phyloP scores from a whole-genome alignment of 2,888 invertebrate genomes.

The Aricia artaxerxes region DNA sequence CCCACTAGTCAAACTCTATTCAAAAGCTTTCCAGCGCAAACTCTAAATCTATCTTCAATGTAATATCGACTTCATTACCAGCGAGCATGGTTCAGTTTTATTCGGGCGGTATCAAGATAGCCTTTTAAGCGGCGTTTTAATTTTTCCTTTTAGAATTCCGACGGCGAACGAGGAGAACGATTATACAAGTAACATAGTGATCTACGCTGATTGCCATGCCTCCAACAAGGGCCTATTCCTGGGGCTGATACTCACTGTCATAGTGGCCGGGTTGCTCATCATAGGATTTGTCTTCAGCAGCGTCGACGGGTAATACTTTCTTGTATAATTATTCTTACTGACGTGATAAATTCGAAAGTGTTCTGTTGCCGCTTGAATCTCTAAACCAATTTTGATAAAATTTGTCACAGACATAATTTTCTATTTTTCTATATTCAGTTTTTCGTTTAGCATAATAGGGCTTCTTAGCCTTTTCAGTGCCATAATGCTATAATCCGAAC shows the following conservation, averaged over 20 bases:
- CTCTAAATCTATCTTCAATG: background rate
- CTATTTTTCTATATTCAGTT: too few species aligned
- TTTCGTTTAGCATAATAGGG: background rate
- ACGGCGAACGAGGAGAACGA: conserved; percentile 72
- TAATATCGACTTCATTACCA: conserved; percentile 10
- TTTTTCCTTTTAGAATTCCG: conserved; percentile 57
- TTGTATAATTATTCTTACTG: background rate
- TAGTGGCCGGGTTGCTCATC: conserved; percentile 72
- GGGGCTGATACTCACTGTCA: conserved; percentile 82
- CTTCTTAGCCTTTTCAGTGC: background rate
- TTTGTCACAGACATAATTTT: too few species aligned
- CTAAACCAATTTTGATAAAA: background rate
- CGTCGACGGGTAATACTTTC: conserved; percentile 67
- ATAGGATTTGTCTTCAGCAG: conserved; percentile 77
- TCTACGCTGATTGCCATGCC: conserved; percentile 87
- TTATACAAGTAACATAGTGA: conserved; percentile 80
- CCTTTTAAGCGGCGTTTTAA: conserved; percentile 22
- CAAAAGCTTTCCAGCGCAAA: background rate
- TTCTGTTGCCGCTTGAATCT: background rate
- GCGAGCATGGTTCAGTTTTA: background rate
- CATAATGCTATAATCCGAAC: too few species aligned
- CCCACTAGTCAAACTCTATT: background rate
- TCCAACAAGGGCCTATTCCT: conserved; percentile 87
- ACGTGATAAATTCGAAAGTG: too few species aligned
- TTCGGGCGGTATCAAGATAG: background rate